These are phyloP conservation scores for Bungarus multicinctus DNA, from an alignment of 2,113 vertebrate genomes.

Conservation along the genomic window DNA sequence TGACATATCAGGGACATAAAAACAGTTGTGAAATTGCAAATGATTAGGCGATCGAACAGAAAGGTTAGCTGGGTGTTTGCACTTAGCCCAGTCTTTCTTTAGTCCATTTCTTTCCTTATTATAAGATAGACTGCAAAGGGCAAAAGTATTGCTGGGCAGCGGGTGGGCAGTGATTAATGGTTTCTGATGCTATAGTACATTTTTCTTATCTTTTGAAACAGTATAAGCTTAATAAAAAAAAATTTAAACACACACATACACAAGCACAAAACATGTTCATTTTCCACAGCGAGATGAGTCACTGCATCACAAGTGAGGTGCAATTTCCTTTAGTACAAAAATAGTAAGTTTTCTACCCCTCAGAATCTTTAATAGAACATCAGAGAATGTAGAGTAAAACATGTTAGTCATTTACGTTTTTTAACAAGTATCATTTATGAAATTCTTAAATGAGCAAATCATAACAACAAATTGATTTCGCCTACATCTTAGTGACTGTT, in stretches of 20 bases:
- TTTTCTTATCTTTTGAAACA: not conserved
- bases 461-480: not conserved
- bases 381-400: slow-evolving; percentile 43
- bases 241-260: not conserved
- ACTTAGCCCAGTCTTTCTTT: not conserved
- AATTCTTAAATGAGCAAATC: not conserved
- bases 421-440: slow-evolving; percentile 36
- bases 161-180: not conserved
- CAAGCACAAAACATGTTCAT: not conserved
- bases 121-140: not conserved
- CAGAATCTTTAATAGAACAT: slow-evolving; percentile 34
- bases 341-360: not conserved
- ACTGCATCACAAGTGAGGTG: not conserved
- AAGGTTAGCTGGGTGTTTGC: not conserved
- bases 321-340: not conserved
- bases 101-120: not conserved
- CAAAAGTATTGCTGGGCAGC: not conserved
- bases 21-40: not conserved
- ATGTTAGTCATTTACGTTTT: slow-evolving; percentile 48
- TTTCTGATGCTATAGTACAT: not conserved
- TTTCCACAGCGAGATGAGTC: not conserved
- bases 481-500: not conserved
- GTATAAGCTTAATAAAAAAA: not conserved
- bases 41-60: not conserved
- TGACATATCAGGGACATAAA: not conserved